phyloP scores from a whole-genome alignment of 2,888 invertebrate genomes.

The Odontocerum albicorne region DNA sequence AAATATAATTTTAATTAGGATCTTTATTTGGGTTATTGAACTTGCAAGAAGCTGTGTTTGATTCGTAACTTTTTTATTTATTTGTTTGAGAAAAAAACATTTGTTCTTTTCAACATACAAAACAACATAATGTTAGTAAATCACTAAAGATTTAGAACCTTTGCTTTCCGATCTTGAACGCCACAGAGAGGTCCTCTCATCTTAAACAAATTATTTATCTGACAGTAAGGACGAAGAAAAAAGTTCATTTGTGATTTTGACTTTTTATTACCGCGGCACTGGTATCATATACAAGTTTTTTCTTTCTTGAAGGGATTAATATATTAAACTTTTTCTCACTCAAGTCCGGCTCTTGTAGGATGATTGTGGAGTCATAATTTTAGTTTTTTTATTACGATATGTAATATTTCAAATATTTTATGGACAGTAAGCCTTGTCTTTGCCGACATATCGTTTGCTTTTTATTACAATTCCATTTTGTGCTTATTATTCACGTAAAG shows the following conservation, averaged over 20 bases:
- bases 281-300: constrained; percentile 22
- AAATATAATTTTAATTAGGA: too few species aligned
- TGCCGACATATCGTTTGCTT: constrained; percentile 30
- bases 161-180: neutral
- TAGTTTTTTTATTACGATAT: constrained; percentile 27
- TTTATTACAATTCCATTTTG: constrained; percentile 30
- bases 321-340: constrained; percentile 27
- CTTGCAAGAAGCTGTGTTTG: too few species aligned
- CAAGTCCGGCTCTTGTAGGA: constrained; percentile 21
- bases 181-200: neutral
- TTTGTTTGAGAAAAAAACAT: too few species aligned
- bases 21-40: too few species aligned
- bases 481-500: constrained; percentile 30
- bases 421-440: constrained; percentile 26
- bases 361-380: constrained; percentile 28
- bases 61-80: too few species aligned
- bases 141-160: neutral
- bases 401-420: constrained; percentile 36
- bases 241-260: constrained; percentile 29
- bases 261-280: constrained; percentile 26
- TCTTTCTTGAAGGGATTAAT: constrained; percentile 29
- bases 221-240: constrained; percentile 23
- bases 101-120: too few species aligned
- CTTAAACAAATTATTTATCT: constrained; percentile 28
- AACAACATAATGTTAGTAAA: neutral